phyloP scores from a whole-genome alignment of 2,113 vertebrate genomes.

The Phyllopteryx taeniolatus region DNA sequence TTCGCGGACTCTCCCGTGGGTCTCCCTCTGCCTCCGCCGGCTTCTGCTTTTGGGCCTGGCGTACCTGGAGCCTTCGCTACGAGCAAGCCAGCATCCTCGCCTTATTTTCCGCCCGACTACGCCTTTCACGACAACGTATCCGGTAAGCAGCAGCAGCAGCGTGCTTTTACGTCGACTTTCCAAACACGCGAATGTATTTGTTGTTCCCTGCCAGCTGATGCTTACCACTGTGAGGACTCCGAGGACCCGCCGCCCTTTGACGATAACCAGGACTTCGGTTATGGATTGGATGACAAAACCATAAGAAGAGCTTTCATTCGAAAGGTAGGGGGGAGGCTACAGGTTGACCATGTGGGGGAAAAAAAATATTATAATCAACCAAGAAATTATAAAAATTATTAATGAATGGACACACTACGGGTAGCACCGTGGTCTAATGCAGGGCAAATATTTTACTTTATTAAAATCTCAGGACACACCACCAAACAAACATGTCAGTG shows the following conservation, averaged over 20 bases:
- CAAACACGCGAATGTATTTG: background rate
- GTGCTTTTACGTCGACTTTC: background rate
- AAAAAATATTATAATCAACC: background rate
- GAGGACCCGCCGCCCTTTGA: constrained; percentile 51
- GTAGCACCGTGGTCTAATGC: background rate
- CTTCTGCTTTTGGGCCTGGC: constrained; percentile 38
- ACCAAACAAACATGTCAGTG: no score
- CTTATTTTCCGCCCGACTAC: constrained; percentile 32
- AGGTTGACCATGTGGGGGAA: background rate
- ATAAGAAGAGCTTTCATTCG: constrained; percentile 59
- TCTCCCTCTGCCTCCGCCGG: constrained; percentile 46
- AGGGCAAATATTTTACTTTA: background rate
- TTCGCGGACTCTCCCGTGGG: constrained; percentile 28
- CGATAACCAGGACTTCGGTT: constrained; percentile 54
- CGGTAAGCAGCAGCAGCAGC: constrained; percentile 9
- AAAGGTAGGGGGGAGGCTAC: constrained; percentile 38
- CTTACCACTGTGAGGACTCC: constrained; percentile 22
- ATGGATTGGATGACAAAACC: constrained; percentile 57
- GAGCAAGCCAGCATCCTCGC: constrained; percentile 23
- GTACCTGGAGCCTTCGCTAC: constrained; percentile 32
- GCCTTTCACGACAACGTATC: constrained; percentile 8
- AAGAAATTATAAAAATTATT: background rate
- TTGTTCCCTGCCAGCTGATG: constrained; percentile 14
- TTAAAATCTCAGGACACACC: no score
- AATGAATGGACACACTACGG: background rate